Base-by-base conservation (phyloP, 2,888 invertebrate species). In the Pterostichus niger region DNA sequence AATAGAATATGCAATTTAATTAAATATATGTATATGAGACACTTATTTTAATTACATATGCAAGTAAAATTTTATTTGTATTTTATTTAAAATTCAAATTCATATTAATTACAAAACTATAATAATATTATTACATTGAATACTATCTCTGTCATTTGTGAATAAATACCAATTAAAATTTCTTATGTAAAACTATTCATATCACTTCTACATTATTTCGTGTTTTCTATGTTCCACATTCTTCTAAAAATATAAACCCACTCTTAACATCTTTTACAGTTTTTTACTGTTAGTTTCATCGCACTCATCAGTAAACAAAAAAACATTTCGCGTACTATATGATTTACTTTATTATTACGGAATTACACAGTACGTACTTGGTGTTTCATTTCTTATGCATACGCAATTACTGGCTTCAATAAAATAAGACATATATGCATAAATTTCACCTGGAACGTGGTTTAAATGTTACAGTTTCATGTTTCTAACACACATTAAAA, bases 401-500 rank as follows among this genome's bases (percentile, higher is more conserved):
- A 10, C 17, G 0, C 10, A 59, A 10, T 59, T 24, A 17, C 24
- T 4, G 24, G 10, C 17, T 6, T 59, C 17, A 17, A 49, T 10
- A 49, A 49, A 49, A 49, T 49, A 49, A 49, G 5, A 49, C 1
- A 49, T n/a, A 49, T 4, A 49, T n/a, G 17, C 31, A 59, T 59
- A 31, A n/a, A n/a, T n/a, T n/a, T n/a, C 59, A 59, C n/a, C 31
- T 24, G 31, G 9, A 31, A 15, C 15, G 7, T 40, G 13, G 54
- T 15, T 9, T 7, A 59, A 9, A 59, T 24, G 59, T 31, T 31
- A 59, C 59, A 59, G 31, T 17, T 56, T 56, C n/a, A 56, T 56
- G 17, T 56, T 56, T 56, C 56, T 9, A 56, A 56, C 15, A 17
- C 3, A 15, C 59, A 59, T 59, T 59, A 59, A 59, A 59, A 59